Evolutionary conservation across 2,113 vertebrate genomes (phyloP), one percentile per base, ranked within the genome.

Genomic region (Muntiacus reevesi): DNA sequence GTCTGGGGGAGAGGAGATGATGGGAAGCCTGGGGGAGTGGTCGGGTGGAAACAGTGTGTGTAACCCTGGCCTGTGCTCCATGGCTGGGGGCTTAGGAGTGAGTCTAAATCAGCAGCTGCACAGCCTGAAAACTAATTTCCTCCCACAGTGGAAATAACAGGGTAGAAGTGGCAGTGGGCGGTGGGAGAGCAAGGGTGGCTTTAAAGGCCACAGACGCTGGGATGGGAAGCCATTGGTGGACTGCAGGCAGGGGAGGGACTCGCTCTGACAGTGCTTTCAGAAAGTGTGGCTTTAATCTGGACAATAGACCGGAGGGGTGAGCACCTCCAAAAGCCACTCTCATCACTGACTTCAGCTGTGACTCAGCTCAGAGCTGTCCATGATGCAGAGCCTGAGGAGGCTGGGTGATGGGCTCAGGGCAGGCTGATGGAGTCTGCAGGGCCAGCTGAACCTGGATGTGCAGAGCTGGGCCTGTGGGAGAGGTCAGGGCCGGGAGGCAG

Each of bases 181-280:
- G 10, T 6, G 6, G 21, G n/a, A n/a, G 43, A n/a, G 43, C 4
- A 4, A 0, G 17, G 6, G 27, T 5, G 27, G 17, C 23, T 54
- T 85, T 30, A n/a, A 21, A 64, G 85, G 12, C 25, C 30, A 5
- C 9, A 17, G 57, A 14, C 3, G 2, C 21, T 25, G 86, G 50
- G 50, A 82, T 43, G 76, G 36, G 28, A 19, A 64, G 92, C n/a
- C 1, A 5, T 15, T 60, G 60, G 27, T 54, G 43, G 57, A 3
- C 47, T 2, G 36, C 11, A 8, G 50, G 57, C 57, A 47, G 57
- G 57, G 55, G 30, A 45, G 9, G 23, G 59, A 15, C 14, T 87
- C 1, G 6, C 19, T 47, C 50, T 47, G 23, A 11, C 5, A 17
- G 12, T 50, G 59, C 47, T 33, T 57, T 36, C 40, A 23, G 71